phyloP scores from a whole-genome alignment of 2,888 invertebrate species.

The Heliconius aoede region DNA sequence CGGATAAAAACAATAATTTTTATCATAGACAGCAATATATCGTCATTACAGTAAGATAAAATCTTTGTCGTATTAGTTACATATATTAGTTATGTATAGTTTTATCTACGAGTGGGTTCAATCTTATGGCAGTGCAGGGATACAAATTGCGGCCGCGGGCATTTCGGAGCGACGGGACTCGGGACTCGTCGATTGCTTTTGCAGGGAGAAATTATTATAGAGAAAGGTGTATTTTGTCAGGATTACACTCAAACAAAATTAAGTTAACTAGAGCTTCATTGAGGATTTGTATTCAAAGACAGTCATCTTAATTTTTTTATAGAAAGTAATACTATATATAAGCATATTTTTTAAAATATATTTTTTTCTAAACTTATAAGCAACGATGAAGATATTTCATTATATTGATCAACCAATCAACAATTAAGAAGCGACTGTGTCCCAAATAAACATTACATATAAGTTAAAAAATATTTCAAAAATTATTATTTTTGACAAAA shows the following conservation, averaged over 20 bases:
- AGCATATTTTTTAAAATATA: too few species aligned
- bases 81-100: conserved; percentile 14
- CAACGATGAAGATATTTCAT: too few species aligned
- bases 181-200: conserved; percentile 53
- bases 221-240: not conserved
- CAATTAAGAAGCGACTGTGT: too few species aligned
- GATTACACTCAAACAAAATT: not conserved
- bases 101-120: conserved; percentile 22
- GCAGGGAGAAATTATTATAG: conserved; percentile 49
- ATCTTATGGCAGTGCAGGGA: conserved; percentile 39
- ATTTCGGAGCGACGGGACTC: conserved; percentile 39
- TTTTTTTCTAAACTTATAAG: too few species aligned
- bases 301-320: too few species aligned
- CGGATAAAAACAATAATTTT: not conserved
- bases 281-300: too few species aligned
- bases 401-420: too few species aligned
- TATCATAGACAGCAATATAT: not conserved
- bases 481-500: not conserved
- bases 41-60: not conserved
- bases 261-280: not conserved
- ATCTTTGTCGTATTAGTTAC: not conserved
- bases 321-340: too few species aligned
- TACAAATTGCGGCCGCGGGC: conserved; percentile 45
- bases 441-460: too few species aligned
- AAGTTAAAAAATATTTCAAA: too few species aligned